Percentiles rank a stretch among this genome's conserved stretches.
phyloP scores from a whole-genome alignment of 2,797 vertebrate genomes.

The Trachops cirrhosus region DNA sequence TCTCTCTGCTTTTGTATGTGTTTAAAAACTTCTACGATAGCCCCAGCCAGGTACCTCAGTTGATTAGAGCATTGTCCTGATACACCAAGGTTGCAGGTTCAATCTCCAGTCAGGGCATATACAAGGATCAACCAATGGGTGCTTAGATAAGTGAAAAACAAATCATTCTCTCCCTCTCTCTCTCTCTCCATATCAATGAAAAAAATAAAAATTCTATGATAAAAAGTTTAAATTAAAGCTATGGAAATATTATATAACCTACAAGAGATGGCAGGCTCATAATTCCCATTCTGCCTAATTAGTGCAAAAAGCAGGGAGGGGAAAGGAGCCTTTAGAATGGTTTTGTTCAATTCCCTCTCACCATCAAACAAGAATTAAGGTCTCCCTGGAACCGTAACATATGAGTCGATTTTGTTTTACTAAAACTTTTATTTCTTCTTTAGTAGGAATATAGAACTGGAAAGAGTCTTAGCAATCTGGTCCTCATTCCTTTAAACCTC shows the following conservation, averaged over 20 bases:
- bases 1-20: not conserved
- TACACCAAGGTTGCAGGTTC: not conserved
- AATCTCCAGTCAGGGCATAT: not conserved
- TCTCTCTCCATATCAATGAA: not conserved
- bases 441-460: not conserved
- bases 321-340: not conserved
- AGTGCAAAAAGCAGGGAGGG: not conserved
- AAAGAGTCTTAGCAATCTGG: not conserved
- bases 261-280: not conserved
- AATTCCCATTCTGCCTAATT: not conserved
- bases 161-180: not conserved
- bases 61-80: not conserved
- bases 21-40: not conserved
- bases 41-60: not conserved
- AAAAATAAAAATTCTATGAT: not conserved
- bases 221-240: not conserved
- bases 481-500: not conserved
- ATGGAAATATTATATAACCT: not conserved
- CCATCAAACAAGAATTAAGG: not conserved
- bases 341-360: not conserved
- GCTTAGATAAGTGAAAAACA: not conserved
- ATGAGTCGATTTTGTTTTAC: not conserved
- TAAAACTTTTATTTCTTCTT: not conserved
- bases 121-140: not conserved
- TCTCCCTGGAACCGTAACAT: not conserved